Base-by-base conservation (phyloP, 2,113 vertebrate species). In the Desmodus rotundus region DNA sequence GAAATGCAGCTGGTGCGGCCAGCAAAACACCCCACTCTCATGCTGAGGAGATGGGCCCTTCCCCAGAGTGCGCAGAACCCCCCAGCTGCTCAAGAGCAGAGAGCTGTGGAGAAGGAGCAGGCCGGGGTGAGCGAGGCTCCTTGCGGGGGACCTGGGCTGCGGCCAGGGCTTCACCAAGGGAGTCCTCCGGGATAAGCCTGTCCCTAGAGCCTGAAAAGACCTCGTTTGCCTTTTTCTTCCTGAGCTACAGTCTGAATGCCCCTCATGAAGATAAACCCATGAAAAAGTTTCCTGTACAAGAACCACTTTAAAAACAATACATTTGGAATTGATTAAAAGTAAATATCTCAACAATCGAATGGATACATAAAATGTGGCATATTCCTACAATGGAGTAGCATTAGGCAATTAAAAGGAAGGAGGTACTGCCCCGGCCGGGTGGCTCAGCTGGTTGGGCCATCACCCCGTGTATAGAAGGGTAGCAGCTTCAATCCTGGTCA, bases 301-400 rank as follows among this genome's bases (percentile, higher is more conserved):
- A 47, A 36, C 15, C 54, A 74, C 89, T 91, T 82, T 20, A 72
- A 8, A 28, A 56, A 74, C 12, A 61, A 73, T 22, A 19, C 22
- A n/a, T 87, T 50, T 72, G 61, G 80, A 38, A 20, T 38, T 47
- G 47, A 38, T 24, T 65, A 14, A 47, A 72, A 85, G 58, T 50
- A 63, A 82, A 50, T 26, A 24, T 9, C 28, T 72, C 11, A 16
- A 3, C 20, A 14, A 33, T 7, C 15, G n/a, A 61, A 24, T 7
- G 22, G 24, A 5, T 28, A 24, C 63, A 38, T 20, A 43, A 47
- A 45, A 38, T 4, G 15, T 22, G 36, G 9, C 17, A 3, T 7
- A 9, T 2, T 41, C 31, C 9, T 15, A 6, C 4, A 0, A 28
- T 0, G 9, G 43, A 19, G 0, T 7, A 33, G 54, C 63, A 2